Percentiles rank a stretch among this genome's conserved stretches.
phyloP scores from a whole-genome alignment of 2,888 invertebrate genomes.

The Cancer borealis region DNA sequence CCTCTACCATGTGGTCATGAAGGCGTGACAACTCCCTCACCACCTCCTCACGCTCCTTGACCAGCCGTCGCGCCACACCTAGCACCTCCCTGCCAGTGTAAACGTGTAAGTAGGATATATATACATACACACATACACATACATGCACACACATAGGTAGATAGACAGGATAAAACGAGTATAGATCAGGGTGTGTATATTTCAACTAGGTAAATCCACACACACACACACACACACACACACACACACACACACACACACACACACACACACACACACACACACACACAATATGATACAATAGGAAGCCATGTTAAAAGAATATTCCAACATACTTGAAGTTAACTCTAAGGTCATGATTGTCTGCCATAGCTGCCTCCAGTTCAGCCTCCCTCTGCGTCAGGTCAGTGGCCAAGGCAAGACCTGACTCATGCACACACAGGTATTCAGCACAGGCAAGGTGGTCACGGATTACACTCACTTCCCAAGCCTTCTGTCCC shows the following conservation, averaged over 20 bases:
- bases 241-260: neutral
- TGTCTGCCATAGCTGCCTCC: constrained; percentile 78
- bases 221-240: too few relatives aligned
- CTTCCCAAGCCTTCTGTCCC: constrained; percentile 79
- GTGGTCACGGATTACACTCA: constrained; percentile 78
- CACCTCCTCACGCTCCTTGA: constrained; percentile 80
- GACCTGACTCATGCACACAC: constrained; percentile 79
- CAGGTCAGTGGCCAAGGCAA: constrained; percentile 78
- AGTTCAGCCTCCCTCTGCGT: constrained; percentile 77
- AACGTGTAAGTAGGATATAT: neutral
- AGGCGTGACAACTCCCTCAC: constrained; percentile 78
- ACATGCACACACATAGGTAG: constrained; percentile 1
- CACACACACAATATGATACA: neutral
- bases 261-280: constrained; percentile 4
- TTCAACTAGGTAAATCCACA: too few relatives aligned
- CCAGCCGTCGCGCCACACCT: constrained; percentile 79
- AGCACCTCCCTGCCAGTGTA: constrained; percentile 79
- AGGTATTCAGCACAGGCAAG: constrained; percentile 79
- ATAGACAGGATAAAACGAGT: neutral
- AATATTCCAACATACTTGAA: constrained; percentile 78
- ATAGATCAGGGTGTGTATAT: too few relatives aligned
- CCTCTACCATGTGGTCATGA: constrained; percentile 78
- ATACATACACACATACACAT: neutral
- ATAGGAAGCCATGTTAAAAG: neutral
- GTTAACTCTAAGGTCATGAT: constrained; percentile 78